Base-by-base conservation (phyloP, 2,797 vertebrate species). In the Euthynnus affinis region DNA sequence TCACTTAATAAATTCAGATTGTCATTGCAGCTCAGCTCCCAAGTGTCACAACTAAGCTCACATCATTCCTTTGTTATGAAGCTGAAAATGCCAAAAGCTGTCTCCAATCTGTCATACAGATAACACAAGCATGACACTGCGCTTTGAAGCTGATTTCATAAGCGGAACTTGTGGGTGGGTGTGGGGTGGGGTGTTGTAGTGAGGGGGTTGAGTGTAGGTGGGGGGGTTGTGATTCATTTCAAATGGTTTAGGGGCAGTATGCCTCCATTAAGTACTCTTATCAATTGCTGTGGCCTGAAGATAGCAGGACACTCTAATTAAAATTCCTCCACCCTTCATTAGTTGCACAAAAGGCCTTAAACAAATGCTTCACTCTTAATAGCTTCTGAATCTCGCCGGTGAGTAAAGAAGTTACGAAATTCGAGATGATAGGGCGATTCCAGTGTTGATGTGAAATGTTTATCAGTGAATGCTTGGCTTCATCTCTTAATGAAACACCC, bases 231-330 rank as follows among this genome's bases (percentile, higher is more conserved):
- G 60, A 74, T 87, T 82, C 51, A 76, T 85, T 89, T 84, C 64
- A 62, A 78, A 71, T 71, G 61, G 61, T 83, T 86, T 49, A 75
- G 83, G 83, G 75, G 70, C 76, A 57, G 69, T 27, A 23, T 69
- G 56, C 76, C 87, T 73, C 69, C 78, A 74, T 89, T 80, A 81
- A 83, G 81, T 73, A 71, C 71, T 80, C 80, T 89, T 90, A 89
- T 91, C 91, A 87, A 84, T 91, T 65, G 42, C 82, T 82, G 84
- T 72, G 77, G 80, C 77, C 81, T 61, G 75, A 10, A 86, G 89
- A 89, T 92, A 87, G 68, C 66, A 53, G 89, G 83, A 88, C 87
- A 87, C 80, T 86, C 82, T 92, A 92, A 93, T 93, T 92, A 90
- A 91, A 90, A 90, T 89, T 66, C 55, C 74, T 87, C 82, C 86